phyloP scores from a whole-genome alignment of 2,113 vertebrate genomes.

The Hippocampus guttulatus region DNA sequence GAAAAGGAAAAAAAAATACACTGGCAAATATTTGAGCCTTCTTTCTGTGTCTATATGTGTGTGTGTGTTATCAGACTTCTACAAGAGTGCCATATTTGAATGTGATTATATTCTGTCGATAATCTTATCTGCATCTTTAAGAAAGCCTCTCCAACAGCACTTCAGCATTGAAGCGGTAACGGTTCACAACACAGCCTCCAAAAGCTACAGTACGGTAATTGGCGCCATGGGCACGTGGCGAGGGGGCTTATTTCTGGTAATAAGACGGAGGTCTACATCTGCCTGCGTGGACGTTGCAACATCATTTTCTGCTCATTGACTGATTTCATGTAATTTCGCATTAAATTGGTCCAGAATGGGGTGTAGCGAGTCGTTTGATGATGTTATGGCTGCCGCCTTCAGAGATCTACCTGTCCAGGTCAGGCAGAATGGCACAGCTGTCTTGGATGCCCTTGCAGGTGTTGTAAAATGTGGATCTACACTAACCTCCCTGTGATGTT shows the following conservation, averaged over 20 bases:
- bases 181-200: constrained; percentile 27
- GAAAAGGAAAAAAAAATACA: too few relatives aligned
- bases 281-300: constrained; percentile 42
- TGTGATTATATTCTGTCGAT: constrained; percentile 42
- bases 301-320: constrained; percentile 63
- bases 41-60: not conserved
- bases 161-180: constrained; percentile 33
- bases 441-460: constrained; percentile 38
- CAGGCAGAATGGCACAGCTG: constrained; percentile 46
- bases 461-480: not conserved
- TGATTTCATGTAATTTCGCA: constrained; percentile 62
- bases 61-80: constrained; percentile 15
- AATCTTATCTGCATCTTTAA: constrained; percentile 47
- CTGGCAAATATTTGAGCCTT: not conserved
- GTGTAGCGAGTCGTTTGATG: constrained; percentile 62
- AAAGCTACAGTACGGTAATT: constrained; percentile 37
- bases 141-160: constrained; percentile 23
- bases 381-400: constrained; percentile 63
- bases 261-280: constrained; percentile 46
- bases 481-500: not conserved
- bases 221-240: constrained; percentile 32
- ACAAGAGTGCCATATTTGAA: constrained; percentile 22
- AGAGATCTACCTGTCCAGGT: constrained; percentile 60
- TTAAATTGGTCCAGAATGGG: constrained; percentile 57
- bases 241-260: constrained; percentile 33